Evolutionary conservation across 1,140 invertebrate species (phyloP), one percentile per base, ranked within the genome.

Genomic region (Eufriesea mexicana): DNA sequence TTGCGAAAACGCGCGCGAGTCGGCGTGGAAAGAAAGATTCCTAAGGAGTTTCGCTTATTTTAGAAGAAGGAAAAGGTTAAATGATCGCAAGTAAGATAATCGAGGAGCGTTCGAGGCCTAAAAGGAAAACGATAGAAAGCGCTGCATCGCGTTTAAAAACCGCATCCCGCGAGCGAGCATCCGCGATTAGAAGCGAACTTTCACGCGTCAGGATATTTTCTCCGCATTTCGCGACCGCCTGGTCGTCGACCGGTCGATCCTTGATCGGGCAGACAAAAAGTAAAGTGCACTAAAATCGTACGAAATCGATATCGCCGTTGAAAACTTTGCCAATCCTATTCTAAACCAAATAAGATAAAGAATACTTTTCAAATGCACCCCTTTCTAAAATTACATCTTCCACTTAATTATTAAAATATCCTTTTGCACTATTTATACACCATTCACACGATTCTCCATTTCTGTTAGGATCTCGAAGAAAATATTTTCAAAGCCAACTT

Each of bases 71-170:
- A 16, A 67, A 42, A 45, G 55, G 55, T 57, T 23, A 18, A 25
- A 68, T 10, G 49, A 42, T 72, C 16, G 68, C 54, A 35, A 28
- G 49, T 72, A 42, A 55, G 70, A 54, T 72, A 55, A 72, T 35
- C 28, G 70, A 72, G 28, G 28, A 72, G 49, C 75, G 66, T 49
- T n/a, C 51, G 35, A 10, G 23, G 59, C 64, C 57, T 86, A 79
- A 80, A 86, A 87, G 86, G 86, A 87, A 87, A 87, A 83, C 85
- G 86, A 42, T 87, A 87, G 86, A 87, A 87, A 87, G 86, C 86
- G 71, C 78, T 54, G 59, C 54, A 67, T 70, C 78, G 64, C 66
- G 71, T 70, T 86, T 86, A 74, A 87, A 84, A 87, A 84, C 86
- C 79, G 85, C 86, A 87, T 87, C 86, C 68, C 85, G 74, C 72